A percentile compares a stretch with the other conserved stretches of the same genome.
phyloP scores from a whole-genome alignment of 2,888 invertebrate species.

The Oscheius sp. region DNA sequence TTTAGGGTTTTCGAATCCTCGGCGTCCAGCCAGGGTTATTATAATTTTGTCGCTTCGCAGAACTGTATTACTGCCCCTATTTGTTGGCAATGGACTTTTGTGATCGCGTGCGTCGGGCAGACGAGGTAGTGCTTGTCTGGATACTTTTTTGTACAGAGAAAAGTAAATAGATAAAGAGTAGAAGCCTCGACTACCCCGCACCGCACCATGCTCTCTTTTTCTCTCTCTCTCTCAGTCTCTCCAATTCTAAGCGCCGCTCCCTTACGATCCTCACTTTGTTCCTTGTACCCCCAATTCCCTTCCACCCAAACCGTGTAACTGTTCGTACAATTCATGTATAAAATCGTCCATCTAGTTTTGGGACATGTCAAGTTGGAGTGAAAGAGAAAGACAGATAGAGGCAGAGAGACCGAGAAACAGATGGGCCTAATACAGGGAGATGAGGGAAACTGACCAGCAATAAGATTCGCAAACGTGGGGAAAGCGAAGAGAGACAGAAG shows the following conservation, averaged over 20 bases:
- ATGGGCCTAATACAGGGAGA: no score
- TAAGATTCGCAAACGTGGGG: no score
- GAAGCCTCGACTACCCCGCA: constrained; percentile 28
- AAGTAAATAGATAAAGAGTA: background rate
- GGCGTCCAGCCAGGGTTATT: no score
- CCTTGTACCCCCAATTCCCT: background rate
- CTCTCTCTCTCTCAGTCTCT: background rate
- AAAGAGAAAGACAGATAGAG: no score
- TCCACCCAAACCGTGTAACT: background rate
- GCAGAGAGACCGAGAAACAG: no score
- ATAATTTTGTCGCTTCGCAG: no score
- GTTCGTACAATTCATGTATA: no score
- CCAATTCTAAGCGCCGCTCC: constrained; percentile 26
- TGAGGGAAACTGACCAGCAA: no score
- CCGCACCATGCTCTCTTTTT: constrained; percentile 2
- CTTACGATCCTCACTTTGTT: constrained; percentile 30
- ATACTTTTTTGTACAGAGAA: background rate
- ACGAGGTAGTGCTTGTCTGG: constrained; percentile 6
- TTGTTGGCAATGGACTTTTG: background rate
- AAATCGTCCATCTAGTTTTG: no score
- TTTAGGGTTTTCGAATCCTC: no score
- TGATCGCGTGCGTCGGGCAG: constrained; percentile 29
- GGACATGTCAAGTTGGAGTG: no score
- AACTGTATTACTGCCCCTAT: background rate
- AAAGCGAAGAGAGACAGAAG: no score